Conservation (phyloP, 2,888 invertebrate genomes). For the Orthosia cruda region DNA sequence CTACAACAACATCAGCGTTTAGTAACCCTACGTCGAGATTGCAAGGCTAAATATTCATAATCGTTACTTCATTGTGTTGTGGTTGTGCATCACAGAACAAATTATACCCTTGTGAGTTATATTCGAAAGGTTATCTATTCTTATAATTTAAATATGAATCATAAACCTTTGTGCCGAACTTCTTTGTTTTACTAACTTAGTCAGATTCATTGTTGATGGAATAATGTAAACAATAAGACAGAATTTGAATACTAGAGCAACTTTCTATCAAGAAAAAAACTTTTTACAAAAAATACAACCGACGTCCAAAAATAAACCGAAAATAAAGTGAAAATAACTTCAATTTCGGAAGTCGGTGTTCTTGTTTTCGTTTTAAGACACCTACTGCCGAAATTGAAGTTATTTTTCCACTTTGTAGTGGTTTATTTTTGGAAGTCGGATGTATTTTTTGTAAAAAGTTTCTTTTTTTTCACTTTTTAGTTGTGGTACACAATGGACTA, state of each 20-base stretch:
- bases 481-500: no score
- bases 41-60: constrained; percentile 59
- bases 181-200: constrained; percentile 32
- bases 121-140: constrained; percentile 48
- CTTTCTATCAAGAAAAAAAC: constrained; percentile 24
- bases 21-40: constrained; percentile 51
- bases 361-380: no score
- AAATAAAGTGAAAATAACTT: no score
- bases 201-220: constrained; percentile 10
- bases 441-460: no score
- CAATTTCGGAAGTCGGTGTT: no score
- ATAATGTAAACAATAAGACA: not conserved
- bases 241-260: not conserved
- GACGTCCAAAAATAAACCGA: no score
- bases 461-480: no score
- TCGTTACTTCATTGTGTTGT: constrained; percentile 56
- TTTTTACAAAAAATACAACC: no score
- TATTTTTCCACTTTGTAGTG: no score
- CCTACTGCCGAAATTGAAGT: no score
- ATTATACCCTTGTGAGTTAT: constrained; percentile 59
- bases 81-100: constrained; percentile 66
- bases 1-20: constrained; percentile 31
- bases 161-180: constrained; percentile 30
- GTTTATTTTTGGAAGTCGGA: no score
- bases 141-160: constrained; percentile 36